Base-by-base conservation (phyloP, 2,113 vertebrate genomes). In the Charina bottae region DNA sequence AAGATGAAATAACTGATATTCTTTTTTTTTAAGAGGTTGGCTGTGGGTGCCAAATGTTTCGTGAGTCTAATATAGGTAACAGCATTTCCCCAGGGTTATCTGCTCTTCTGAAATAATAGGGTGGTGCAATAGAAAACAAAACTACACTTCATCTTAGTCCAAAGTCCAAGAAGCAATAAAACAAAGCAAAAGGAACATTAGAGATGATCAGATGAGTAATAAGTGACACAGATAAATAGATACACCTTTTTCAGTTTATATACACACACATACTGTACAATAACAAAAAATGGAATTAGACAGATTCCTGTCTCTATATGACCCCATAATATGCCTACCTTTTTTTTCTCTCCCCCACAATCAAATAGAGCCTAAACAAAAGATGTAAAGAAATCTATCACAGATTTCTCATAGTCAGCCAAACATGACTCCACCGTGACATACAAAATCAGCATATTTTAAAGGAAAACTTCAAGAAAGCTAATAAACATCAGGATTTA, bases 31-130 rank as follows among this genome's bases (percentile, higher is more conserved):
- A n/a, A 42, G 26, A 28, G 95, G 90, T 95, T 97, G 96, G 97
- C 97, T 97, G 95, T 94, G 93, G 95, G 92, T 97, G 94, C 95
- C 96, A 97, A 91, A 92, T 94, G 87, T 90, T 95, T 94, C 96
- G 93, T 96, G 15, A 93, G 42, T 87, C 90, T 95, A 95, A 91
- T 60, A 95, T 60, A 95, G 89, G 95, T 87, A 90, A 88, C 93
- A 89, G 89, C 78, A 33, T 93, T 93, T 90, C 89, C 33, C 93
- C 96, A 91, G 60, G 54, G 33, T 93, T 87, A 33, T 58, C 54
- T 87, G 54, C 94, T 93, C 62, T 90, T 89, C 90, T 90, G 92
- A 93, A 94, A 83, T 62, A 91, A 86, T 59, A 91, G 83, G 72
- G 13, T 59, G 95, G 94, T 94, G 93, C 93, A 53, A 91, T 68